These are phyloP conservation scores for Tamandua tetradactyla DNA, from an alignment of 2,797 vertebrate genomes.

Conservation along the genomic window DNA sequence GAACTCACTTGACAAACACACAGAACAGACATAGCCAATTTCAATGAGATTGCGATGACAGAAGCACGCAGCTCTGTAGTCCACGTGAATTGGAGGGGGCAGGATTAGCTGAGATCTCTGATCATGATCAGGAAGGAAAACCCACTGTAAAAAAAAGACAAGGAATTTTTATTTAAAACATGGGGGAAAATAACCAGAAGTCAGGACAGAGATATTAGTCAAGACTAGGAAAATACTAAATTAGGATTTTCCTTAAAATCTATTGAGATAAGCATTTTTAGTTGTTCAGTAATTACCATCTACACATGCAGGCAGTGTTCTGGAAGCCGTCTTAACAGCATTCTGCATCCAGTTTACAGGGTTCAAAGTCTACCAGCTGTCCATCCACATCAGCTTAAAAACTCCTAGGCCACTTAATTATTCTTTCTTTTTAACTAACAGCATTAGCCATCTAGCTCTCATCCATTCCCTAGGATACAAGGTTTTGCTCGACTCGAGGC, in stretches of 20 bases:
- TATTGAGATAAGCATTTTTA: not conserved
- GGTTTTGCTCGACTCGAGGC: not conserved
- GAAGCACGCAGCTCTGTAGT: conserved; percentile 98
- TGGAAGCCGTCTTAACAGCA: rapidly evolving
- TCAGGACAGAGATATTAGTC: not conserved
- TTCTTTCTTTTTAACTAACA: not conserved
- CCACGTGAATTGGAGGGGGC: conserved; percentile 94
- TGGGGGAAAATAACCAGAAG: not conserved
- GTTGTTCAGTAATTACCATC: not conserved
- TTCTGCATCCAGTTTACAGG: not conserved
- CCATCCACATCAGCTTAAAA: not conserved
- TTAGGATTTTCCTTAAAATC: not conserved
- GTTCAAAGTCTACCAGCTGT: not conserved
- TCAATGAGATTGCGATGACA: conserved; percentile 98
- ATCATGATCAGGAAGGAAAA: conserved; percentile 96
- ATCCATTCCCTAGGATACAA: not conserved
- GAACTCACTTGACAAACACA: conserved; percentile 97
- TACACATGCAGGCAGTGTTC: not conserved
- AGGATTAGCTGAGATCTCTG: conserved; percentile 94
- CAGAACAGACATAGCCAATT: conserved; percentile 98
- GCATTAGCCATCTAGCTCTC: not conserved
- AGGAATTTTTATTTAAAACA: not conserved
- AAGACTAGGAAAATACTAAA: not conserved
- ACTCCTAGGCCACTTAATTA: not conserved
- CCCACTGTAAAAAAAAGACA: conserved; percentile 89